These are phyloP conservation scores for Xenopus borealis DNA, from an alignment of 2,113 vertebrate species.

Conservation along the genomic window DNA sequence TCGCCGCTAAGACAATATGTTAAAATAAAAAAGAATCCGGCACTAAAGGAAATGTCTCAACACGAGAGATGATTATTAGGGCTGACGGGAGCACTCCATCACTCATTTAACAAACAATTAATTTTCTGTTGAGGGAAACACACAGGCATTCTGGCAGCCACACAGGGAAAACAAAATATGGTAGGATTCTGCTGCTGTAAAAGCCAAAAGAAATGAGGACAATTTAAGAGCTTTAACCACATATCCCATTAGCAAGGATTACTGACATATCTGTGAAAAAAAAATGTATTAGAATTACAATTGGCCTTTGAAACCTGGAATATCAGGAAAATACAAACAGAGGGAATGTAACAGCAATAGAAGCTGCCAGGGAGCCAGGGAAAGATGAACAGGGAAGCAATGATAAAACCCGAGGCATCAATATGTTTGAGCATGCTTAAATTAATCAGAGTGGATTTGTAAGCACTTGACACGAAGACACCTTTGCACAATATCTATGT, in stretches of 20 bases:
- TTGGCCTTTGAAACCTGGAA: neutral
- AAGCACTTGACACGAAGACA: conserved; percentile 34
- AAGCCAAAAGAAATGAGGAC: neutral
- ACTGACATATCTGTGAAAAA: neutral
- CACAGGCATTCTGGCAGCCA: conserved; percentile 34
- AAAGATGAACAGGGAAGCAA: neutral
- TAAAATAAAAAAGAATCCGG: neutral
- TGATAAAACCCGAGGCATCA: conserved; percentile 10
- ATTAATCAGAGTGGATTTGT: conserved; percentile 34
- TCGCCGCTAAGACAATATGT: conserved; percentile 10
- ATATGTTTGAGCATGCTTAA: conserved; percentile 32
- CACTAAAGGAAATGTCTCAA: conserved; percentile 14
- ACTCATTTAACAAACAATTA: conserved; percentile 32
- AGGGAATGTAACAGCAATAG: conserved; percentile 5
- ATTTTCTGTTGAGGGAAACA: conserved; percentile 42
- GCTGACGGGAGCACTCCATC: conserved; percentile 16
- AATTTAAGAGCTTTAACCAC: conserved; percentile 1
- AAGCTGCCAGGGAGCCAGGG: neutral
- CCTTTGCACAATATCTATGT: conserved; percentile 32
- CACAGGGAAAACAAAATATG: conserved; percentile 39
- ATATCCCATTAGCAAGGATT: conserved; percentile 14
- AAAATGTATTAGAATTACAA: neutral
- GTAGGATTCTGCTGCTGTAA: neutral
- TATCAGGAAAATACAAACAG: neutral
- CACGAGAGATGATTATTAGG: conserved; percentile 21